A percentile compares a stretch with the other conserved stretches of the same genome.
phyloP scores from a whole-genome alignment of 2,888 invertebrate species.

The Ashinkailepas kermadecensis region DNA sequence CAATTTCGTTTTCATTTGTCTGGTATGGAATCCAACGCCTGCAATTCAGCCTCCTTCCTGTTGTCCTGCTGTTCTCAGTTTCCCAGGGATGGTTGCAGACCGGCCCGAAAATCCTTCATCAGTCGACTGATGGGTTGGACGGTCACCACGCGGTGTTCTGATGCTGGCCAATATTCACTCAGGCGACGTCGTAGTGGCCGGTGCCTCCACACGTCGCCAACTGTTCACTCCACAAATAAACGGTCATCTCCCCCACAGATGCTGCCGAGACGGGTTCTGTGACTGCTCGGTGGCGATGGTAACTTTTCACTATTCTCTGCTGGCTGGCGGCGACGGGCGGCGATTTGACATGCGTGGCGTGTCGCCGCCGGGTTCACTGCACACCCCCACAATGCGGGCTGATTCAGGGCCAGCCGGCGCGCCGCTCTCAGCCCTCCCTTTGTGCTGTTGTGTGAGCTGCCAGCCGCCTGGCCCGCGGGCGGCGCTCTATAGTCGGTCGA shows the following conservation, averaged over 20 bases:
- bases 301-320: background rate
- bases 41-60: too few relatives aligned
- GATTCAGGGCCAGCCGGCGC: background rate
- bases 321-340: background rate
- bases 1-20: too few relatives aligned
- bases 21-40: too few relatives aligned
- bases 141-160: too few relatives aligned
- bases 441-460: background rate
- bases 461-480: background rate
- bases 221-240: background rate
- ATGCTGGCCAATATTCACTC: too few relatives aligned
- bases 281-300: background rate
- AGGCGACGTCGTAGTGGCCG: too few relatives aligned
- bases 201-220: background rate
- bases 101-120: too few relatives aligned
- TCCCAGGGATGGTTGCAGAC: too few relatives aligned
- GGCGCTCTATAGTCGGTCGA: background rate
- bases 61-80: too few relatives aligned
- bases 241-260: background rate
- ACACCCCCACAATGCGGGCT: background rate
- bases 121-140: too few relatives aligned
- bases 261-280: background rate
- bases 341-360: background rate
- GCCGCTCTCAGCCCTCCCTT: background rate
- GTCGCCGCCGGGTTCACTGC: background rate